Conservation (phyloP, 2,797 vertebrate genomes). For the Channallabes apus region DNA sequence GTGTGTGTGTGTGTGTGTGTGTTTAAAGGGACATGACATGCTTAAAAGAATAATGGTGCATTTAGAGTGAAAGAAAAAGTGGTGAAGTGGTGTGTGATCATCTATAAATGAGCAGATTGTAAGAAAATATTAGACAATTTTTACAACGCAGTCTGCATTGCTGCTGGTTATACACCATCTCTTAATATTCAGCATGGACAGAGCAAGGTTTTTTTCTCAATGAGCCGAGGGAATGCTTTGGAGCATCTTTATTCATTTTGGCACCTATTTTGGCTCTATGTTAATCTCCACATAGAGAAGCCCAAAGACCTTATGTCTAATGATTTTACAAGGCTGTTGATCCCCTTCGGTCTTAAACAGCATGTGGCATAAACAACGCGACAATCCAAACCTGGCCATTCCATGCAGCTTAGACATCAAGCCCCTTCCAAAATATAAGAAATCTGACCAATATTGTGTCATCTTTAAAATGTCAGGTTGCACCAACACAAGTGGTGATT, state of each 20-base stretch:
- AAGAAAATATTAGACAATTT: background rate
- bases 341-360: no score
- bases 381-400: background rate
- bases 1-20: no score
- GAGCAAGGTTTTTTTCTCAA: background rate
- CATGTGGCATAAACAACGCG: background rate
- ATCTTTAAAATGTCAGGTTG: conserved; percentile 6
- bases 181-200: background rate
- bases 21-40: background rate
- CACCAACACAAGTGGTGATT: background rate
- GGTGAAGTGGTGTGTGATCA: background rate
- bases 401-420: background rate
- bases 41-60: background rate
- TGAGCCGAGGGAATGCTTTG: background rate
- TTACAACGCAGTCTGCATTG: background rate
- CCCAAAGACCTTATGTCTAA: background rate
- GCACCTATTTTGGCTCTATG: background rate
- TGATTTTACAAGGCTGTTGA: conserved; percentile 6
- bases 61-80: background rate
- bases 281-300: conserved; percentile 6
- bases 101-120: background rate
- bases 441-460: conserved; percentile 3
- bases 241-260: background rate
- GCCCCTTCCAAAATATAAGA: background rate
- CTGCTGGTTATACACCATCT: background rate